Percentiles rank a stretch among this genome's conserved stretches.
Conservation (phyloP, 2,888 invertebrate genomes). For the Volucella inanis region DNA sequence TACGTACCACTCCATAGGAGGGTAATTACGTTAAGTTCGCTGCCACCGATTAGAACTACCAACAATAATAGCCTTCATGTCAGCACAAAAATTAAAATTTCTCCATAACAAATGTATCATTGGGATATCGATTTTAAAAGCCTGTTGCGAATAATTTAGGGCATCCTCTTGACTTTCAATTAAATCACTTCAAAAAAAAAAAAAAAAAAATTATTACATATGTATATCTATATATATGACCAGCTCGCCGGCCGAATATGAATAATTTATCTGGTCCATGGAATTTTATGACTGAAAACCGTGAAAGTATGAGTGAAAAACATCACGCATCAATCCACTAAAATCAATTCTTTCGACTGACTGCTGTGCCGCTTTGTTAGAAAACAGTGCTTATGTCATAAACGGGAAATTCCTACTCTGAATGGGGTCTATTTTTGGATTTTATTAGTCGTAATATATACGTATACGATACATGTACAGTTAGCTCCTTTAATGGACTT, state of each 20-base stretch:
- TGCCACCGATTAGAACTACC: neutral
- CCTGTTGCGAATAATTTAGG: constrained; percentile 57
- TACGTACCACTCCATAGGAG: too few species aligned
- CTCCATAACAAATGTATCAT: neutral
- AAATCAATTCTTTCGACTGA: constrained; percentile 26
- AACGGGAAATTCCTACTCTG: too few species aligned
- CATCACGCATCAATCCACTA: constrained; percentile 12
- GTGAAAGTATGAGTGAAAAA: constrained; percentile 36
- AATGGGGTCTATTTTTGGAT: too few species aligned
- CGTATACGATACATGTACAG: too few species aligned
- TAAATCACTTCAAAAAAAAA: constrained; percentile 57
- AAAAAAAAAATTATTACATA: too few species aligned
- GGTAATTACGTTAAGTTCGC: neutral
- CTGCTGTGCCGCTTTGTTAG: constrained; percentile 9
- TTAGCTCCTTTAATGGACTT: too few species aligned
- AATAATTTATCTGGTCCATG: neutral
- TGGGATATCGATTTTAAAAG: constrained; percentile 21
- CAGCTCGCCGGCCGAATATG: too few species aligned
- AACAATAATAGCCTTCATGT: constrained; percentile 54
- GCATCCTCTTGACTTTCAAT: constrained; percentile 67
- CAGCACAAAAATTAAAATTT: constrained; percentile 65
- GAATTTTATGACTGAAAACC: constrained; percentile 28
- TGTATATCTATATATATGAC: neutral
- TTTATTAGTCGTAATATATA: too few species aligned
- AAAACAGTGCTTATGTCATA: neutral